These are phyloP conservation scores for Scaptomyza parva DNA, from an alignment of 2,888 invertebrate genomes.

Conservation along the genomic window DNA sequence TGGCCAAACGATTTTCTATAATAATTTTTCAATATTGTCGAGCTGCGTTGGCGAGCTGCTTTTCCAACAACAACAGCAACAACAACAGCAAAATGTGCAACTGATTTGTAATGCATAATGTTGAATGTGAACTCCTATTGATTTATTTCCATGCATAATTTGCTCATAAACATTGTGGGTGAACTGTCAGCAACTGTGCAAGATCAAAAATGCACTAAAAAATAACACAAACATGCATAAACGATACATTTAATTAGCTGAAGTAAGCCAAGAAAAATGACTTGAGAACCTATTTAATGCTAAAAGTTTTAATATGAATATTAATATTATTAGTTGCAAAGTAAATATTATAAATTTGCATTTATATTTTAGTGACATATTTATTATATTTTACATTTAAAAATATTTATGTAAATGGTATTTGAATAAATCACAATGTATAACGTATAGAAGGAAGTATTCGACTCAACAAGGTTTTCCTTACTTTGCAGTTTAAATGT, in stretches of 20 bases:
- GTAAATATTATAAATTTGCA: too few species aligned
- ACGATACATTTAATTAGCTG: not conserved
- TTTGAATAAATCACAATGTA: too few species aligned
- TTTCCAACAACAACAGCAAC: slow-evolving; percentile 21
- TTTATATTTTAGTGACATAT: too few species aligned
- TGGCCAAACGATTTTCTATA: slow-evolving; percentile 66
- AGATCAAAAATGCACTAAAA: slow-evolving; percentile 43
- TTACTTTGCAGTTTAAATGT: too few species aligned
- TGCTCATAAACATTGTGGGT: slow-evolving; percentile 61
- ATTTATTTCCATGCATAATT: slow-evolving; percentile 73
- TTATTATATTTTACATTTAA: too few species aligned
- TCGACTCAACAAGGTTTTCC: too few species aligned
- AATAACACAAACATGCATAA: slow-evolving; percentile 19
- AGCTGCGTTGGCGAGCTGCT: slow-evolving; percentile 63
- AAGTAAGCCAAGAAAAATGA: not conserved
- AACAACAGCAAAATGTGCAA: slow-evolving; percentile 23
- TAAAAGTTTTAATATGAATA: not conserved
- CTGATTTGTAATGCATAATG: slow-evolving; percentile 64
- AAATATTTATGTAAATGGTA: too few species aligned
- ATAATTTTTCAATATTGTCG: slow-evolving; percentile 70
- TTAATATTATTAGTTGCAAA: not conserved
- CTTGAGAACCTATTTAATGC: not conserved
- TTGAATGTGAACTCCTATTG: slow-evolving; percentile 63
- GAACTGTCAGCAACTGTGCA: slow-evolving; percentile 69
- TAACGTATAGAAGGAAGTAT: too few species aligned